Evolutionary conservation across 1,140 invertebrate genomes (phyloP).

Genomic region (Heliconius eleuchia): DNA sequence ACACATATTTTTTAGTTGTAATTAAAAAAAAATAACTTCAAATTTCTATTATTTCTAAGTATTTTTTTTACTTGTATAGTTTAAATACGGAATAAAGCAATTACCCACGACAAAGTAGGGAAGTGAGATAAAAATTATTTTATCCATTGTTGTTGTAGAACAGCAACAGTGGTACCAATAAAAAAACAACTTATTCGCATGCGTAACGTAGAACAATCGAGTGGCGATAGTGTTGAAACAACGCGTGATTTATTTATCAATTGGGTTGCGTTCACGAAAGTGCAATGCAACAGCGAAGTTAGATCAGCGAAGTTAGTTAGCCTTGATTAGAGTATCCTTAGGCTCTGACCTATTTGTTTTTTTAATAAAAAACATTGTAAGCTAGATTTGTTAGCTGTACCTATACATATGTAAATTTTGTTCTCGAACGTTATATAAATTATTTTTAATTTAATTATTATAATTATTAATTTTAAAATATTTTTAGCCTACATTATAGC

Average conservation of each 20-base stretch:
- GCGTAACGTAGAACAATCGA: conserved; percentile 58
- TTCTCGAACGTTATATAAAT: too few species aligned
- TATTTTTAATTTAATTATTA: too few species aligned
- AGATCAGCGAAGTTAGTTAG: too few species aligned
- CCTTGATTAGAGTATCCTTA: neutral
- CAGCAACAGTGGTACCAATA: conserved; percentile 26
- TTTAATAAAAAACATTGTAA: neutral
- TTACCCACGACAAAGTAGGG: neutral
- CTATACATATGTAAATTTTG: too few species aligned
- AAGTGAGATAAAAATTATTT: neutral
- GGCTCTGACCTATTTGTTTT: neutral
- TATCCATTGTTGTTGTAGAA: conserved; percentile 1
- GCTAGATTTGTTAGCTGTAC: too few species aligned
- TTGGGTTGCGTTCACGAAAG: conserved; percentile 69
- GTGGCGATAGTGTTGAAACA: conserved; percentile 62
- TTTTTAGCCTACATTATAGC: too few species aligned
- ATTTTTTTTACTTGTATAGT: neutral
- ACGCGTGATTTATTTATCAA: conserved; percentile 74
- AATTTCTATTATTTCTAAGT: neutral
- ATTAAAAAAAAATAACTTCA: neutral
- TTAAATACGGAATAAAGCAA: neutral
- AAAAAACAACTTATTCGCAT: conserved; percentile 53
- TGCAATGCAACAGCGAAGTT: conserved; percentile 44
- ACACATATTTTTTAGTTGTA: neutral
- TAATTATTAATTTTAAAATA: too few species aligned